Percentiles rank a stretch among this genome's conserved stretches.
phyloP scores from a whole-genome alignment of 2,888 invertebrate species.

The Maniola hyperantus region DNA sequence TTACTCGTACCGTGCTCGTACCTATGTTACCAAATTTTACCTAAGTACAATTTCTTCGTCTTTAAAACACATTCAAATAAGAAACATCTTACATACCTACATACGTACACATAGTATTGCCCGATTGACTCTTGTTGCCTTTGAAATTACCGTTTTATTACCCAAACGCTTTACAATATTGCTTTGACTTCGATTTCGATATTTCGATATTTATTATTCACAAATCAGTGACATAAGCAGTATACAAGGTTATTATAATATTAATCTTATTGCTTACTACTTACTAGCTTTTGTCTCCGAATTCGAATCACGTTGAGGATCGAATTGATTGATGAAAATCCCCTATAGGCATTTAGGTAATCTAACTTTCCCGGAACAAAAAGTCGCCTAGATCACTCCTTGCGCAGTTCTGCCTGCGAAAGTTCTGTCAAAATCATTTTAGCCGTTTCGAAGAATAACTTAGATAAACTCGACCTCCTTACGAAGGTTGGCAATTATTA shows the following conservation, averaged over 20 bases:
- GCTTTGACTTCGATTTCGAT: background rate
- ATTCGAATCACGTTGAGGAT: background rate
- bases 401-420: background rate
- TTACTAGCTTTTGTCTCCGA: background rate
- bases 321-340: background rate
- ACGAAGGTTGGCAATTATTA: no score
- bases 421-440: background rate
- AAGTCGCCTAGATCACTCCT: background rate
- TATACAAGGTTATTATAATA: background rate
- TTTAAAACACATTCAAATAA: no score
- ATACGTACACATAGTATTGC: no score
- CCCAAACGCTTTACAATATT: background rate
- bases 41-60: no score
- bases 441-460: background rate
- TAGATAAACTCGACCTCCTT: background rate
- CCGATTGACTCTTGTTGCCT: constrained; percentile 1
- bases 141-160: background rate
- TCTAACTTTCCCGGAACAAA: background rate
- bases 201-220: background rate
- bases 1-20: no score
- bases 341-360: background rate
- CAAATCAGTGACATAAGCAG: background rate
- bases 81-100: no score
- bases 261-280: background rate
- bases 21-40: no score